Evolutionary conservation across 2,888 invertebrate genomes (phyloP), one percentile per base, ranked within the genome.

Genomic region (Cyclophora punctaria): DNA sequence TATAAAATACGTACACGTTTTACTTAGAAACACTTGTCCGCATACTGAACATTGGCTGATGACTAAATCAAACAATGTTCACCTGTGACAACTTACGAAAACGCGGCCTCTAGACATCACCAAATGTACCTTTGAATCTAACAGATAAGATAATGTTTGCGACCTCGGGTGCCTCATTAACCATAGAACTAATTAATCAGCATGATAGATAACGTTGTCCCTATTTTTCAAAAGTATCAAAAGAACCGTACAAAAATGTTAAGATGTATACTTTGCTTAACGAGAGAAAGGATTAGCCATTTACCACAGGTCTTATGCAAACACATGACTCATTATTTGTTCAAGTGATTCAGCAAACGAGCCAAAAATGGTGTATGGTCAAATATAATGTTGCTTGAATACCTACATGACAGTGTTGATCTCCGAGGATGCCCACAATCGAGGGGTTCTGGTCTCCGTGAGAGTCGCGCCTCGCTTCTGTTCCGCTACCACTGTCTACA

Each of bases 351-450:
- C 56, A 58, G 48, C 20, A 20, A 20, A 20, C 20, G 20, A 20
- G 20, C 20, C 20, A 20, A 20, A 20, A 20, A 20, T 20, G 20
- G 20, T 20, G 20, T 20, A 20, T 20, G 20, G 20, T 20, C 20
- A 20, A 20, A 20, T 20, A 20, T 20, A 20, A 20, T 20, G 20
- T 20, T 20, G 20, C 20, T 20, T 20, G 20, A 37, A 60, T 78
- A 85, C 90, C 56, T 88, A 90, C 90, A 77, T 90, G 81, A 65
- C 80, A 83, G 49, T 89, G 88, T 64, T 88, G 89, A 58, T 83
- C 88, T 51, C 89, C 90, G 41, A 90, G 78, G 63, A 89, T 89
- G 51, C 89, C 89, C 47, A 90, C 85, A 58, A 90, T 89, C 48
- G 85, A 88, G 47, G 84, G 80, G 60, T 79, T 86, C 56, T 83